Base-by-base conservation (phyloP, 2,797 vertebrate species). In the Oreochromis grahami region DNA sequence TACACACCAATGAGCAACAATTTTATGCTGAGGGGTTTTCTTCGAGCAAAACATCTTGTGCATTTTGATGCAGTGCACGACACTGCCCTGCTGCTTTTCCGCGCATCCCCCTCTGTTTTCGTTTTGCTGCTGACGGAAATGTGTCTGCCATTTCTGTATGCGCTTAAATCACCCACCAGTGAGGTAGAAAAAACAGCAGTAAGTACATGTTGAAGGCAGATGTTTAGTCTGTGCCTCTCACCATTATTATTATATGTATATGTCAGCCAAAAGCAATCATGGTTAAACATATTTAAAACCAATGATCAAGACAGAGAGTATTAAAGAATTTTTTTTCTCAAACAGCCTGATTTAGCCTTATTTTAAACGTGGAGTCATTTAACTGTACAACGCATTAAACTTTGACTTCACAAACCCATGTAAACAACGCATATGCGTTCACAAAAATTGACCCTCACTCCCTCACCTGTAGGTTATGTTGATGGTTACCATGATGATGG, bases 401-500 rank as follows among this genome's bases (percentile, higher is more conserved):
- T 38, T 63, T 63, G 79, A n/a, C 78, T 79, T 53, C 41, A 83
- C 34, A 77, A 72, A 84, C 80, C 77, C 36, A 41, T 74, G 14
- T 36, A 79, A 50, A 80, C 78, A 80, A 19, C 34, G 6, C 6
- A 70, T 45, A 55, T 34, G 13, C 32, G 72, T 29, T 78, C 34
- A 79, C 3, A 65, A 24, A 29, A 26, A 60, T 8, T 45, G 53
- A 82, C 38, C 36, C 80, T 76, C 84, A 77, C 58, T 10, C 77
- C 70, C 79, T 89, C 86, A 94, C 90, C 88, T 93, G 89, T 87
- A 77, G 91, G 34, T 89, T 79, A 83, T 60, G 76, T 74, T 89
- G 87, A 86, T 43, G 29, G 89, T 93, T 91, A 78, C 90, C 91
- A 92, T 91, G 88, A 94, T 91, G 92, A 94, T 90, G 88, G 80